Base-by-base conservation (phyloP, 2,888 invertebrate species). In the Laspeyria flexula region DNA sequence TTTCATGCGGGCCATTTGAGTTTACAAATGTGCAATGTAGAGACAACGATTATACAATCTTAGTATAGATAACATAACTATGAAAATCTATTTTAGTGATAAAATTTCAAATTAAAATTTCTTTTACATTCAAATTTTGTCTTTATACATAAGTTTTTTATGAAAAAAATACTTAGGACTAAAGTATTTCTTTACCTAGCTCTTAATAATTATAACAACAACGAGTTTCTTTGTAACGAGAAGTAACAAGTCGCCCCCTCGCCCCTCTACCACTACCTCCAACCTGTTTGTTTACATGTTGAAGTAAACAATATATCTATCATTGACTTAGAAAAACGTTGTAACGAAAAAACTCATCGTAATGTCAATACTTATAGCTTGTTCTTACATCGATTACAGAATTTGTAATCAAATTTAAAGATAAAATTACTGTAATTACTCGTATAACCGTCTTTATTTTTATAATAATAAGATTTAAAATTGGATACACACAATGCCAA, bases 271-370 rank as follows among this genome's bases (percentile, higher is more conserved):
- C 18, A 18, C 18, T 29, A 31, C 35, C 11, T 12, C 29, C 15
- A 42, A 47, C 54, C 38, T 60, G 49, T 60, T 65, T 61, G 49
- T 61, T 61, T 61, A 61, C 49, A 54, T 49, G 16, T 48, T n/a
- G 27, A 49, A 42, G 65, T 50, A 60, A 53, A 61, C 41, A 44
- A 33, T 12, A 12, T 5, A 31, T 6, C 1, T 31, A 11, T 6
- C 31, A 31, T 18, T 18, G 18, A 18, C 18, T 3, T 18, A 18
- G 18, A 18, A 18, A 18, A 3, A 18, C 2, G 5, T 18, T 1
- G 7, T 27, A 27, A 10, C n/a, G n/a, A n/a, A n/a, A n/a, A n/a
- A n/a, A n/a, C n/a, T n/a, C n/a, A n/a, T n/a, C n/a, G 27, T 27
- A 27, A 5, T 27, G 11, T n/a, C 3, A n/a, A 29, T 11, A 11